phyloP scores from a whole-genome alignment of 2,888 invertebrate species.

The Polyommatus iphigenia region DNA sequence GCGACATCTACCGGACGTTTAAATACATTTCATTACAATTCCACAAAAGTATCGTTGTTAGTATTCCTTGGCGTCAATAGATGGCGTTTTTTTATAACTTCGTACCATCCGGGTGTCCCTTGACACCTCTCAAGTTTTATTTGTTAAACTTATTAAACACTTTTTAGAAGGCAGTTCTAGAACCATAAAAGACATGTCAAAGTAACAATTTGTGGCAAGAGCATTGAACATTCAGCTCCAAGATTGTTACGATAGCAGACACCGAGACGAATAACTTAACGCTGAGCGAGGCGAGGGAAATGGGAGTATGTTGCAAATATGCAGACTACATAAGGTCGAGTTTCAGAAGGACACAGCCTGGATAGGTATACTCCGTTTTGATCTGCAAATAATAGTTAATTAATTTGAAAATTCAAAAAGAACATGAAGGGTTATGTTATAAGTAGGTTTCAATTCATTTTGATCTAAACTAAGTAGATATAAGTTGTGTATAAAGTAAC shows the following conservation, averaged over 20 bases:
- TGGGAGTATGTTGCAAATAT: background rate
- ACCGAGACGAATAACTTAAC: constrained; percentile 62
- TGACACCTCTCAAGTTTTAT: too few species aligned
- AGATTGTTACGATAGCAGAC: constrained; percentile 62
- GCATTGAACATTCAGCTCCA: constrained; percentile 64
- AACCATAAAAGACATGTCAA: constrained; percentile 44
- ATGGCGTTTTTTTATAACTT: too few species aligned
- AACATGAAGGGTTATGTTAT: too few species aligned
- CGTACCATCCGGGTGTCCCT: too few species aligned
- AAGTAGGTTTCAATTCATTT: too few species aligned
- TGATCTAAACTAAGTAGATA: too few species aligned
- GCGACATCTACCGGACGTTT: too few species aligned
- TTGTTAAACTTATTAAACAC: background rate
- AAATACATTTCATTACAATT: too few species aligned
- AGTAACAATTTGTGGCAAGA: constrained; percentile 50
- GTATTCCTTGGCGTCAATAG: too few species aligned
- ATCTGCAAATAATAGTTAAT: background rate
- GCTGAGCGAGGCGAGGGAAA: constrained; percentile 61
- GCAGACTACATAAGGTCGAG: constrained; percentile 37
- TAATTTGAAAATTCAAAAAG: too few species aligned
- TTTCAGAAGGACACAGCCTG: constrained; percentile 37
- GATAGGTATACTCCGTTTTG: background rate
- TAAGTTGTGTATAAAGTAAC: too few species aligned
- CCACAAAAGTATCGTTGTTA: too few species aligned
- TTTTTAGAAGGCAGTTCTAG: background rate